Evolutionary conservation across 1,140 invertebrate species (phyloP).

Genomic region (Caerostris extrusa): DNA sequence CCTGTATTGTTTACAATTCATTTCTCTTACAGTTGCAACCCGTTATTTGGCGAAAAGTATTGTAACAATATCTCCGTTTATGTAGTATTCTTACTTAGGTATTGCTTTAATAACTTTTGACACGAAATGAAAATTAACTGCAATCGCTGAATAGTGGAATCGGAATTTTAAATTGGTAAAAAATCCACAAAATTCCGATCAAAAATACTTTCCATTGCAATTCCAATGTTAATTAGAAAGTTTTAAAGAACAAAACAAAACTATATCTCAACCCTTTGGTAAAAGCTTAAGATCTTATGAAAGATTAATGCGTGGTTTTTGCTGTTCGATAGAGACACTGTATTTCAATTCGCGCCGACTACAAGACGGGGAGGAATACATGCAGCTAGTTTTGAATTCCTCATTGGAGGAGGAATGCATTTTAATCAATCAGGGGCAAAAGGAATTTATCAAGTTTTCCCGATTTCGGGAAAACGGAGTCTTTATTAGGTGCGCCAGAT

Average conservation of each 20-base stretch:
- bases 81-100: neutral
- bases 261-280: neutral
- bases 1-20: no score
- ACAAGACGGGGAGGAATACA: no score
- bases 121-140: neutral
- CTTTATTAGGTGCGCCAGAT: neutral
- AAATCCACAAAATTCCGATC: neutral
- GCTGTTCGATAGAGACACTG: no score
- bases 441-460: neutral
- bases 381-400: neutral
- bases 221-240: neutral
- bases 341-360: neutral
- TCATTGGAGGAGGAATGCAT: neutral
- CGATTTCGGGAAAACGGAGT: conserved; percentile 18
- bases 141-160: neutral
- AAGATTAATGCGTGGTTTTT: no score
- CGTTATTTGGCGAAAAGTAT: no score
- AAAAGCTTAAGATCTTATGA: no score
- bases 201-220: neutral
- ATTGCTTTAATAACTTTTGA: neutral
- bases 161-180: neutral
- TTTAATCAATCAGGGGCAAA: neutral
- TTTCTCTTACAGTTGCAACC: no score
- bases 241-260: neutral
- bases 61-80: no score